Conservation (phyloP, 2,888 invertebrate genomes). For the Nomada fucata region DNA sequence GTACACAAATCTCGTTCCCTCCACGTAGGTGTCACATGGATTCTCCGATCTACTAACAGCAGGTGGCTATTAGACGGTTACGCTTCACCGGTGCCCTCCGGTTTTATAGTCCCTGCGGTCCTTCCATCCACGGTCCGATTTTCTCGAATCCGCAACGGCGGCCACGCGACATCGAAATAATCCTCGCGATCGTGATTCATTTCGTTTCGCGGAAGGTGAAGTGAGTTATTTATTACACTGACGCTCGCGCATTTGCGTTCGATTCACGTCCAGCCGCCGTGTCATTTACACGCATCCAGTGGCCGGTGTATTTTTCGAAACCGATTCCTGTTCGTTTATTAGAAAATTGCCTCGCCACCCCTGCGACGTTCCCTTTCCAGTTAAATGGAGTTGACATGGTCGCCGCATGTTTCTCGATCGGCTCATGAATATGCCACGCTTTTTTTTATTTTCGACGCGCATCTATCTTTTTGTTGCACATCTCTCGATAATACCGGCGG, state of each 20-base stretch:
- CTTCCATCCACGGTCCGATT: conserved; percentile 61
- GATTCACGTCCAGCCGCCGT: neutral
- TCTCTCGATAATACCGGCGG: too few relatives aligned
- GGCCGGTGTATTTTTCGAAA: neutral
- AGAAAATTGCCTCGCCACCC: neutral
- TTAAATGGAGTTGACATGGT: neutral
- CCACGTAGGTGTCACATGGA: conserved; percentile 58
- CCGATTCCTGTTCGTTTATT: conserved; percentile 6
- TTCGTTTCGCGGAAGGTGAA: neutral
- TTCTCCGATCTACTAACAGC: conserved; percentile 63
- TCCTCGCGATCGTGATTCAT: conserved; percentile 50
- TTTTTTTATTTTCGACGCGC: too few relatives aligned
- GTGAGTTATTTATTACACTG: conserved; percentile 14
- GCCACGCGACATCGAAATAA: conserved; percentile 53
- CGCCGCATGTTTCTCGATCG: neutral
- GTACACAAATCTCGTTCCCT: conserved; percentile 54
- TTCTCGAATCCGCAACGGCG: conserved; percentile 50
- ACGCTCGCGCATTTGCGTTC: conserved; percentile 3
- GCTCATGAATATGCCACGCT: neutral
- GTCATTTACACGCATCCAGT: neutral
- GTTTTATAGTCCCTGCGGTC: conserved; percentile 57
- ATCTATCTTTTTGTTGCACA: too few relatives aligned
- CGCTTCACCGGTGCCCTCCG: conserved; percentile 35
- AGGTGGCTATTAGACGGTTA: conserved; percentile 67
- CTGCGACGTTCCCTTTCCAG: neutral